Percentiles rank a stretch among this genome's conserved stretches.
Evolutionary conservation across 2,888 invertebrate species (phyloP).

Genomic region (Acronicta leporina): DNA sequence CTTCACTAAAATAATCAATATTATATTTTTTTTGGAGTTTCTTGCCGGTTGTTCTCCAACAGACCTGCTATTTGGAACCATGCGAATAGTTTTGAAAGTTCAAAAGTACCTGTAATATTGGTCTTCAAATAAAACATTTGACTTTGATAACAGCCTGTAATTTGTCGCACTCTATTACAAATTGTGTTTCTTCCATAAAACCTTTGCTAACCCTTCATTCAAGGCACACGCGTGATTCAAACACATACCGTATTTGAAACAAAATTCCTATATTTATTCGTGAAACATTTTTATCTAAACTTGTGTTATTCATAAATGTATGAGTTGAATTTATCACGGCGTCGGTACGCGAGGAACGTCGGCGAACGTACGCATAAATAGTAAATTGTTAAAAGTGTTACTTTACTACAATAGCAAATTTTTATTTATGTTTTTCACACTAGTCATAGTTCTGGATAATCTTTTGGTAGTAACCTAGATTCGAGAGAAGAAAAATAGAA

Average conservation of each 20-base stretch:
- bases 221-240: too few species aligned
- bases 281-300: slow-evolving; percentile 3
- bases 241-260: background rate
- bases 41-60: too few species aligned
- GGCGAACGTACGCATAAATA: slow-evolving; percentile 37
- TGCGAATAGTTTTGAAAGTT: too few species aligned
- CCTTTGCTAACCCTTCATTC: too few species aligned
- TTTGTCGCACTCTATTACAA: too few species aligned
- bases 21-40: too few species aligned
- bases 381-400: slow-evolving; percentile 44
- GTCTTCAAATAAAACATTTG: too few species aligned
- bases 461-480: background rate
- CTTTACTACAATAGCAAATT: slow-evolving; percentile 24
- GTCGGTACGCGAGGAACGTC: slow-evolving; percentile 32
- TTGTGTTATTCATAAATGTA: slow-evolving; percentile 41
- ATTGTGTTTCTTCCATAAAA: too few species aligned
- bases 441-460: background rate
- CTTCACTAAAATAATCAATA: too few species aligned
- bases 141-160: too few species aligned
- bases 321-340: slow-evolving; percentile 40
- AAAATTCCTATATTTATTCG: background rate
- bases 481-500: background rate
- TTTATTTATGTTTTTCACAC: slow-evolving; percentile 37
- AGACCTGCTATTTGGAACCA: too few species aligned
- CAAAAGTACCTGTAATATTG: too few species aligned